Evolutionary conservation across 2,888 invertebrate genomes (phyloP), one percentile per base, ranked within the genome.

Genomic region (Lydus trimaculatus): DNA sequence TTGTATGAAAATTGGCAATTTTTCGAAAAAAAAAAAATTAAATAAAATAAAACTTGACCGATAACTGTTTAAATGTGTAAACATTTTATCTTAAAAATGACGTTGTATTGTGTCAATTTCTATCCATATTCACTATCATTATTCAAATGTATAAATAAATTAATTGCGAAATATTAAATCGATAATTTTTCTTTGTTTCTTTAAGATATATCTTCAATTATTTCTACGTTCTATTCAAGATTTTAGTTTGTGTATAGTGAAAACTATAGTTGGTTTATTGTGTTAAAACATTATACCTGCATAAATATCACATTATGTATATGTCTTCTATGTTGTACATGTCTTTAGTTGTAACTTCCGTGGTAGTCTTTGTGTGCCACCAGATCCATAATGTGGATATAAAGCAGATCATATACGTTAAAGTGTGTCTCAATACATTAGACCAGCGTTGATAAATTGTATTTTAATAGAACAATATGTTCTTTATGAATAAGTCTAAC

Each of bases 41-140:
- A 64, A 60, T 59, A 36, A 48, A 61, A 64, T 43, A 43, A 31
- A 65, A 39, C 61, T 56, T 39, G 59, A 65, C 61, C 59, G 58
- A 68, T 68, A 68, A 68, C 61, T 62, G 39, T 62, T 56, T n/a
- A n/a, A n/a, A 15, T 1, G 4, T 28, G 28, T 56, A 56, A 56
- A 56, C 25, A 56, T 56, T 56, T 56, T 56, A 56, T 56, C 56
- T n/a, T 23, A 56, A 56, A 28, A 28, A 56, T 56, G 56, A 56
- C 56, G 56, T 52, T 9, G 52, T 56, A 28, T 28, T 56, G 56
- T 56, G 56, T 43, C 1, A 28, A 56, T 56, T 28, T 56, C 28
- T 28, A 56, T 56, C 25, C 2, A 13, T 13, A n/a, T 52, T 25
- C 52, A 52, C 13, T 52, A 25, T 52, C 52, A 25, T 23, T 28